Conservation (phyloP, 2,113 vertebrate genomes). For the human region DNA sequence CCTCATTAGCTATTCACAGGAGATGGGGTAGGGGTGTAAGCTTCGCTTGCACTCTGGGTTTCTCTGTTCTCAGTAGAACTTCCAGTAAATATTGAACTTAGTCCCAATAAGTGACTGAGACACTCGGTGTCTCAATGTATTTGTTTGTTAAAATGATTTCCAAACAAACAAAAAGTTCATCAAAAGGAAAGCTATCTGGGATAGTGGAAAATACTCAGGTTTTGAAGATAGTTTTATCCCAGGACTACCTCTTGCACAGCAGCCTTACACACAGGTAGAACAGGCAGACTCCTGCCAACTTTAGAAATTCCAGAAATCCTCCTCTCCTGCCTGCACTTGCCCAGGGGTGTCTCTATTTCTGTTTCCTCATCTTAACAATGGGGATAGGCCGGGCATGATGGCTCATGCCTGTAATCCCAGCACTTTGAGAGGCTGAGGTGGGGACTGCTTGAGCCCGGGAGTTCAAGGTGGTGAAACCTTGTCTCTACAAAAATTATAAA, state of each 20-base stretch:
- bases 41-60: neutral
- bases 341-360: neutral
- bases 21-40: neutral
- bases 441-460: too few species aligned
- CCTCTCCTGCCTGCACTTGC: neutral
- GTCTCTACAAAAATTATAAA: too few species aligned
- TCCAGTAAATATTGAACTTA: too few species aligned
- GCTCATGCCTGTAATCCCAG: too few species aligned
- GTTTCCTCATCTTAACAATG: neutral
- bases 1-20: neutral
- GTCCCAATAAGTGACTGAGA: too few species aligned
- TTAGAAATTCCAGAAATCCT: neutral
- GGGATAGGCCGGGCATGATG: too few species aligned
- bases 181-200: neutral
- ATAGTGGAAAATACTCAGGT: neutral
- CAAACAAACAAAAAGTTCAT: neutral
- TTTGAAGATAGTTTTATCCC: constrained; percentile 15
- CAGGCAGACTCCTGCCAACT: neutral
- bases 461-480: too few species aligned
- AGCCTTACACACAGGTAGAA: neutral
- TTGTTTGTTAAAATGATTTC: constrained; percentile 35
- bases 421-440: too few species aligned
- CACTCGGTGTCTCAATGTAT: neutral
- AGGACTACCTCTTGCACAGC: neutral
- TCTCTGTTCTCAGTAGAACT: too few species aligned